Evolutionary conservation across 2,888 invertebrate genomes (phyloP).

Genomic region (Melanostoma mellinum): DNA sequence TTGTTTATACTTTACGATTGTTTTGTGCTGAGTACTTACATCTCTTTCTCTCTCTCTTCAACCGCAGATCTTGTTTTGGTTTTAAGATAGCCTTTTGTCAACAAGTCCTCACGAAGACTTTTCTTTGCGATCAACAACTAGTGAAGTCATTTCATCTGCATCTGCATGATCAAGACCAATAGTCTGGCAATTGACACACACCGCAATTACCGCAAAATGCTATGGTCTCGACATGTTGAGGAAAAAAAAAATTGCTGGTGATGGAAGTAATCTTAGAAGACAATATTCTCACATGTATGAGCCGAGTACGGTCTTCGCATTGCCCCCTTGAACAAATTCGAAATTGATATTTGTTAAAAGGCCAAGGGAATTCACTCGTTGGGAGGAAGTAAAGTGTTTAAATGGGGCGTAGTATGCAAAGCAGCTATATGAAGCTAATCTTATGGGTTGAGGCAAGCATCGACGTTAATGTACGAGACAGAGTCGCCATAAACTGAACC

Average conservation of each 20-base stretch:
- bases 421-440: slow-evolving; percentile 24
- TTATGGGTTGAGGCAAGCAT: slow-evolving; percentile 24
- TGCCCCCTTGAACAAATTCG: slow-evolving; percentile 14
- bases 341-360: slow-evolving; percentile 66
- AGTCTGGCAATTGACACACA: slow-evolving; percentile 45
- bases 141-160: slow-evolving; percentile 34
- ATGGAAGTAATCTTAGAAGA: slow-evolving; percentile 44
- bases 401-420: slow-evolving; percentile 29
- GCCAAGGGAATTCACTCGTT: slow-evolving; percentile 25
- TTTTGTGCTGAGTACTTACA: not conserved
- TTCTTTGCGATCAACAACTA: slow-evolving; percentile 11
- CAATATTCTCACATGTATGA: slow-evolving; percentile 41
- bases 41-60: slow-evolving; percentile 11
- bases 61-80: slow-evolving; percentile 8
- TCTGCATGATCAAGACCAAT: slow-evolving; percentile 56
- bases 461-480: too few relatives aligned
- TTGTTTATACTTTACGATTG: slow-evolving; percentile 24
- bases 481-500: not conserved
- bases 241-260: slow-evolving; percentile 18
- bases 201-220: slow-evolving; percentile 24
- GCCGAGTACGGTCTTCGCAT: slow-evolving; percentile 8
- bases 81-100: slow-evolving; percentile 13
- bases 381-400: not conserved
- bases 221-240: slow-evolving; percentile 41
- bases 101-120: slow-evolving; percentile 20